Evolutionary conservation across 2,888 invertebrate species (phyloP), one percentile per base, ranked within the genome.

Genomic region (Chouioia cunea): DNA sequence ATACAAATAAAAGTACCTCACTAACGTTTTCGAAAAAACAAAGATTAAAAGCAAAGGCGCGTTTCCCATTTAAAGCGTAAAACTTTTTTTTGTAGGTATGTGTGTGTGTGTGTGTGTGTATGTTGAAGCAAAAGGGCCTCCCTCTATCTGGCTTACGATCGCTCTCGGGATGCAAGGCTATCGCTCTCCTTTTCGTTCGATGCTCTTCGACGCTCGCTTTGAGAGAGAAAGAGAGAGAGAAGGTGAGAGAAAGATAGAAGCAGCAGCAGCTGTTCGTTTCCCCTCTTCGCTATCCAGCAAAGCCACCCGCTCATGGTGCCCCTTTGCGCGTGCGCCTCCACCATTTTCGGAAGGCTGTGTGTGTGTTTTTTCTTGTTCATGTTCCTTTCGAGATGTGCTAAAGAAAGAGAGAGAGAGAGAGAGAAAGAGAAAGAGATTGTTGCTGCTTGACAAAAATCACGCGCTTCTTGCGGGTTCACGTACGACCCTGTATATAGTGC

Each of bases 221-320:
- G n/a, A n/a, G n/a, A n/a, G 47, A 65, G 27, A 65, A 16, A 65
- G 46, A 16, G 43, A 63, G 18, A 50, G 36, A 36, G 52, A 66
- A 18, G 36, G 47, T 50, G 47, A 52, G 36, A 56, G 36, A 56
- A 36, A 56, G 20, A 59, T 16, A 43, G 52, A 12, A 43, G 46
- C 16, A 50, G 43, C 50, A 60, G 71, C 71, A 67, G 71, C 67
- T 71, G 67, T 67, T 71, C 50, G 15, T 53, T 8, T 36, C 22
- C 20, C 22, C 44, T 27, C 54, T 23, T 44, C 20, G 6, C 50
- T 52, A 36, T 36, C 36, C 44, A 16, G 16, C 44, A 48, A 36
- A 36, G 12, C 59, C 67, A 60, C 67, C 65, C 57, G 48, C 52
- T 70, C 58, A 16, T 64, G 23, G 52, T 46, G 52, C 63, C 44